Evolutionary conservation across 1,140 invertebrate genomes (phyloP).

Genomic region (Zaprionus kolodkinae): DNA sequence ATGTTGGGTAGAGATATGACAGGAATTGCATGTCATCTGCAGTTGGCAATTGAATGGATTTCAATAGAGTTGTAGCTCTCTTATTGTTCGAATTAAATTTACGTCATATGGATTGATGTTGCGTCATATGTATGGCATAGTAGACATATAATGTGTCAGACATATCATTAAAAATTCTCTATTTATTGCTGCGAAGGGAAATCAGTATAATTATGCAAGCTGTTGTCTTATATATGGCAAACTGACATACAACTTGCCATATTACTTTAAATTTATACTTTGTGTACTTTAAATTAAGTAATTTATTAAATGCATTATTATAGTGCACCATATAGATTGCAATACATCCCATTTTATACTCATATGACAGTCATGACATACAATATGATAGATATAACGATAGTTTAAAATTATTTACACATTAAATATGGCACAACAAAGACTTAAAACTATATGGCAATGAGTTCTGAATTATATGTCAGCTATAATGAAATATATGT

Average conservation of each 20-base stretch:
- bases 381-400: background rate
- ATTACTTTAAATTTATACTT: too few species aligned
- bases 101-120: background rate
- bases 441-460: background rate
- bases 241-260: too few species aligned
- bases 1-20: background rate
- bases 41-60: background rate
- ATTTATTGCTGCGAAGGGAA: too few species aligned
- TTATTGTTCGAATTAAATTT: background rate
- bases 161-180: too few species aligned
- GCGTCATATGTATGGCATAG: background rate
- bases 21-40: background rate
- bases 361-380: background rate
- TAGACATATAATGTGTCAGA: too few species aligned
- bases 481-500: background rate
- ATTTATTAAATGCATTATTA: background rate
- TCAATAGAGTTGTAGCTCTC: too few species aligned
- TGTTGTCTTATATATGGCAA: too few species aligned
- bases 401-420: background rate
- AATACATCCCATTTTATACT: background rate
- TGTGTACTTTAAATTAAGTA: too few species aligned
- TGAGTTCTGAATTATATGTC: background rate
- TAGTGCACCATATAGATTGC: background rate
- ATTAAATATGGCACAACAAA: background rate
- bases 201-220: too few species aligned